Percentiles rank a stretch among this genome's conserved stretches.
These are phyloP conservation scores for Ostrea edulis DNA, from an alignment of 1,140 invertebrate genomes.

Conservation along the genomic window DNA sequence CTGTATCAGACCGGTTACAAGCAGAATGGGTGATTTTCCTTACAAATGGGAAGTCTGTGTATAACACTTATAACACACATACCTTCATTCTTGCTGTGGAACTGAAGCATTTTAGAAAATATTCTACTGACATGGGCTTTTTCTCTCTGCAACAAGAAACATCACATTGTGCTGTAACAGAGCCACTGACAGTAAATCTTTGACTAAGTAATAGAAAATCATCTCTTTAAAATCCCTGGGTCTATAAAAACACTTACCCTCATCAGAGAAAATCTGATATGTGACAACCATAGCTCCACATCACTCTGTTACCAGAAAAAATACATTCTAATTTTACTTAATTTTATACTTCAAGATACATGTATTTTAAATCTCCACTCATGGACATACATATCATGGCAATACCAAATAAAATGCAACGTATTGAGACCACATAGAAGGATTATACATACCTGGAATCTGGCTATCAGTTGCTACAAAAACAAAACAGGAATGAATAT, in stretches of 20 bases:
- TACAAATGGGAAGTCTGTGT: too few species aligned
- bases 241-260: slow-evolving; percentile 77
- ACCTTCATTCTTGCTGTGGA: slow-evolving; percentile 85
- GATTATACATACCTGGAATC: slow-evolving; percentile 65
- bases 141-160: slow-evolving; percentile 72
- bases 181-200: too few species aligned
- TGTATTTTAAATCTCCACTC: too few species aligned
- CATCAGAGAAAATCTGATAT: slow-evolving; percentile 86
- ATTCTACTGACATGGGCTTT: slow-evolving; percentile 78
- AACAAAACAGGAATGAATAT: slow-evolving; percentile 40
- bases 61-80: too few species aligned
- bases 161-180: not conserved
- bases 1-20: too few species aligned
- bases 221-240: too few species aligned
- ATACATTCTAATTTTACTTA: not conserved
- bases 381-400: too few species aligned
- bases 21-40: too few species aligned
- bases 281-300: slow-evolving; percentile 86
- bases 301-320: slow-evolving; percentile 82
- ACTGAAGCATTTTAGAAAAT: slow-evolving; percentile 82
- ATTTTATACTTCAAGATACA: too few species aligned
- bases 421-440: not conserved
- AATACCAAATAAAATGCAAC: not conserved
- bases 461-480: slow-evolving; percentile 62
- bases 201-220: not conserved